A percentile compares a stretch with the other conserved stretches of the same genome.
Evolutionary conservation across 2,888 invertebrate species (phyloP).

Genomic region (Folsomia candida): DNA sequence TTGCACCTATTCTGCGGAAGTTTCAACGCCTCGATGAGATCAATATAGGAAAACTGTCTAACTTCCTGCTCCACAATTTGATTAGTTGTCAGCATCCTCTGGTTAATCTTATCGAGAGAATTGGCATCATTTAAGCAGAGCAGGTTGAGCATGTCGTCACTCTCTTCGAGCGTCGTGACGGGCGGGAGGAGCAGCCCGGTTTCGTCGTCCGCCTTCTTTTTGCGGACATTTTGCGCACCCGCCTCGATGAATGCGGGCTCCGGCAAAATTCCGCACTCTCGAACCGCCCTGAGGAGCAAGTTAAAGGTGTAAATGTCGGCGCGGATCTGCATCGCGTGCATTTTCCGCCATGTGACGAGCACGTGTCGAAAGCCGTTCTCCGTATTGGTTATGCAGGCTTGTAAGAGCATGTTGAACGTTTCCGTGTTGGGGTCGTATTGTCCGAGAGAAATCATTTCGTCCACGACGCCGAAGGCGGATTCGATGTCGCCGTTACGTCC

Average conservation of each 20-base stretch:
- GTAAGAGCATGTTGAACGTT: constrained; percentile 76
- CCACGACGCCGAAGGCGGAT: constrained; percentile 75
- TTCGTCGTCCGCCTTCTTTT: constrained; percentile 2
- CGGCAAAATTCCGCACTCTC: constrained; percentile 72
- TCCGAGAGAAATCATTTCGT: constrained; percentile 67
- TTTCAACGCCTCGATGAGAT: constrained; percentile 13
- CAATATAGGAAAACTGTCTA: too few species aligned
- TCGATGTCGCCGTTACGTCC: constrained; percentile 75
- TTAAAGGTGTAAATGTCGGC: constrained; percentile 76
- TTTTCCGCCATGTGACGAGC: constrained; percentile 78
- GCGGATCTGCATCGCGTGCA: constrained; percentile 64
- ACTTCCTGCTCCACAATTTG: too few species aligned
- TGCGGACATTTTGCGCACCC: background rate
- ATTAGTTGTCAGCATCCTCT: too few species aligned
- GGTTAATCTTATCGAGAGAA: too few species aligned
- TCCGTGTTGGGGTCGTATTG: constrained; percentile 58
- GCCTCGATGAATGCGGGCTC: background rate
- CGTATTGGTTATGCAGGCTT: constrained; percentile 77
- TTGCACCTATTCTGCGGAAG: constrained; percentile 24
- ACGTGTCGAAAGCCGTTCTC: constrained; percentile 78
- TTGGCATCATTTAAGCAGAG: constrained; percentile 15
- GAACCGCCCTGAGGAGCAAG: constrained; percentile 72
- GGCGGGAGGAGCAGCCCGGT: constrained; percentile 16
- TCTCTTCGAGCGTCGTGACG: constrained; percentile 20
- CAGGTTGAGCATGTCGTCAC: constrained; percentile 13